phyloP scores from a whole-genome alignment of 2,113 vertebrate species.

The Rutilus rutilus region DNA sequence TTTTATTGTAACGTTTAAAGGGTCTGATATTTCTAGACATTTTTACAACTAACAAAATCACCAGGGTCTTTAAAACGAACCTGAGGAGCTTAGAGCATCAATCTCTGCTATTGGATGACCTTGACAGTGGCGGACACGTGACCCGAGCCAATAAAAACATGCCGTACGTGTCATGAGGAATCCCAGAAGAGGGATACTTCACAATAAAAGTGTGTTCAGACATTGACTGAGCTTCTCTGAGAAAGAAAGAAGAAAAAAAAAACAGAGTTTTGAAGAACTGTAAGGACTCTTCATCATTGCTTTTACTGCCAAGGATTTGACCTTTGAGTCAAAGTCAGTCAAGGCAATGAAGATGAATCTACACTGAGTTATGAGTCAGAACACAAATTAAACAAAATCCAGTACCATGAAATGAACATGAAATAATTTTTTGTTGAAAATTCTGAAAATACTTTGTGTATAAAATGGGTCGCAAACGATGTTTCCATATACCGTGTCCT shows the following conservation, averaged over 20 bases:
- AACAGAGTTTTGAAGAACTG: conserved; percentile 18
- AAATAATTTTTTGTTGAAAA: neutral
- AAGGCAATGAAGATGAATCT: neutral
- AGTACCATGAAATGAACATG: neutral
- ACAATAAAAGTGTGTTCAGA: neutral
- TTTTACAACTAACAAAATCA: conserved; percentile 29
- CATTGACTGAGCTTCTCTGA: neutral
- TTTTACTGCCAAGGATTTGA: conserved; percentile 28
- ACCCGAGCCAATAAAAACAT: neutral
- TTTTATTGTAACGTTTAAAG: neutral
- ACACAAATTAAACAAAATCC: neutral
- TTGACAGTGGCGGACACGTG: neutral
- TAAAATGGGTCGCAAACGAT: neutral
- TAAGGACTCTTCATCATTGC: conserved; percentile 15
- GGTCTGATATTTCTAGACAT: neutral
- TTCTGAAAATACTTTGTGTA: neutral
- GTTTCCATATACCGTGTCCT: neutral
- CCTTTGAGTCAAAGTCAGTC: conserved; percentile 16
- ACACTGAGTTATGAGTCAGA: neutral
- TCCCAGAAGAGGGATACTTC: conserved; percentile 1
- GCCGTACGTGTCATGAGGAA: neutral
- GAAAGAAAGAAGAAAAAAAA: neutral
- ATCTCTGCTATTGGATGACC: conserved; percentile 31
- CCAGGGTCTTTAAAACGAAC: neutral
- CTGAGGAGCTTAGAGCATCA: conserved; percentile 29